phyloP scores from a whole-genome alignment of 2,888 invertebrate genomes.

The Aphidius colemani region DNA sequence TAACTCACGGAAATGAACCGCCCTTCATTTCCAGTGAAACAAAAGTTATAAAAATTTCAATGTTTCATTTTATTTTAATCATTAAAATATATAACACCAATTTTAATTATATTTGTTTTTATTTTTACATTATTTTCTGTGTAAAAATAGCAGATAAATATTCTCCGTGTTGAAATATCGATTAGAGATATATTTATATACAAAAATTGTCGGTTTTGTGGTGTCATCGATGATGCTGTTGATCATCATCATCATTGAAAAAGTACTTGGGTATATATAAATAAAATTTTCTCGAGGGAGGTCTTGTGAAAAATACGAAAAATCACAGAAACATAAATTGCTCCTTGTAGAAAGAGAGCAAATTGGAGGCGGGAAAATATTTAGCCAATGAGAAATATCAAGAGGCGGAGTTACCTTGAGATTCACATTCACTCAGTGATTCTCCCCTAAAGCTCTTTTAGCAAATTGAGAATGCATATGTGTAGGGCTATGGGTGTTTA shows the following conservation, averaged over 20 bases:
- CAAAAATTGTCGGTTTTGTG: background rate
- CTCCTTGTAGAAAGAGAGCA: constrained; percentile 33
- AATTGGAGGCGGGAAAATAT: constrained; percentile 34
- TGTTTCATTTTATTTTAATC: background rate
- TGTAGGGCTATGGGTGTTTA: background rate
- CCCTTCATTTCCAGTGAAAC: constrained; percentile 18
- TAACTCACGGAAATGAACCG: constrained; percentile 18
- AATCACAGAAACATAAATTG: constrained; percentile 45
- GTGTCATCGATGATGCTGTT: constrained; percentile 1
- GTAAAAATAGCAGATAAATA: too few species aligned
- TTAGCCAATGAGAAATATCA: constrained; percentile 38
- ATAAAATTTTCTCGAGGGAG: constrained; percentile 40
- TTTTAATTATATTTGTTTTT: too few species aligned
- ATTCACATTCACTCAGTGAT: constrained; percentile 17
- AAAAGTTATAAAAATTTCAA: constrained; percentile 13
- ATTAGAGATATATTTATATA: too few species aligned
- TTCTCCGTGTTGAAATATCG: too few species aligned
- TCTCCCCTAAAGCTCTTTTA: background rate
- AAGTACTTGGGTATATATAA: constrained; percentile 15
- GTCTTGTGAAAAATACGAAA: constrained; percentile 40
- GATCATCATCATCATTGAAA: background rate
- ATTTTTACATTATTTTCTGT: too few species aligned
- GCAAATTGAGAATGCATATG: constrained; percentile 1
- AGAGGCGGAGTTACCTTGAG: constrained; percentile 38
- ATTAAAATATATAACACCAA: too few species aligned